Evolutionary conservation across 2,888 invertebrate species (phyloP).

Genomic region (Tribolium freemani): DNA sequence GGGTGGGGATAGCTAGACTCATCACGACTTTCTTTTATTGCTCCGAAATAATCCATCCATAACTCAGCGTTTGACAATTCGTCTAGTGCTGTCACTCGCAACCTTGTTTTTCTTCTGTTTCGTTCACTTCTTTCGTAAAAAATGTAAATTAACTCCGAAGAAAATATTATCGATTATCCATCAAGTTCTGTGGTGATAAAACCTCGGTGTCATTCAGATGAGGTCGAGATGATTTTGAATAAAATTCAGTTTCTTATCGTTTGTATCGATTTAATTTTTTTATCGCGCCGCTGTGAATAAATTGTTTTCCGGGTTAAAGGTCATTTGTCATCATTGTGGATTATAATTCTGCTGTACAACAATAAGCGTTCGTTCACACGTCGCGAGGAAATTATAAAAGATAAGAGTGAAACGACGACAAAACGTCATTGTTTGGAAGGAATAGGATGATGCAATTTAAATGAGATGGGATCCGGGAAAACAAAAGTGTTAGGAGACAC

Average conservation of each 20-base stretch:
- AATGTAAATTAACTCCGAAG: constrained; percentile 21
- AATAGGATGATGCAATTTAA: constrained; percentile 12
- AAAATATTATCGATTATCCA: constrained; percentile 29
- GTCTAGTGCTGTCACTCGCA: neutral
- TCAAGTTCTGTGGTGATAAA: constrained; percentile 9
- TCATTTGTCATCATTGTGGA: constrained; percentile 20
- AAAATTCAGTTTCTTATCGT: constrained; percentile 10
- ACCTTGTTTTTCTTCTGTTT: neutral
- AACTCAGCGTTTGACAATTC: neutral
- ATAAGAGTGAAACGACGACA: constrained; percentile 7
- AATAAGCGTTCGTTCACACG: constrained; percentile 30
- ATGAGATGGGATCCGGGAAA: neutral
- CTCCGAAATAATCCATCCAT: neutral
- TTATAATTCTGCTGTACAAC: constrained; percentile 21
- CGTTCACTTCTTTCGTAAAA: neutral
- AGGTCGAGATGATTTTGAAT: constrained; percentile 26
- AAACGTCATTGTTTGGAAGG: constrained; percentile 12
- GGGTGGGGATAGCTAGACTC: neutral
- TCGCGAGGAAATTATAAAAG: constrained; percentile 22
- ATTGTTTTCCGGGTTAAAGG: constrained; percentile 24
- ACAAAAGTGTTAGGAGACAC: neutral
- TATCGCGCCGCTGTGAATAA: constrained; percentile 1
- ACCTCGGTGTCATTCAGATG: constrained; percentile 11
- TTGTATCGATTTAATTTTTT: constrained; percentile 10
- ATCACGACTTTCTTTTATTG: neutral